These are phyloP conservation scores for Hylaeus anthracinus DNA, from an alignment of 1,140 invertebrate species.

Conservation along the genomic window DNA sequence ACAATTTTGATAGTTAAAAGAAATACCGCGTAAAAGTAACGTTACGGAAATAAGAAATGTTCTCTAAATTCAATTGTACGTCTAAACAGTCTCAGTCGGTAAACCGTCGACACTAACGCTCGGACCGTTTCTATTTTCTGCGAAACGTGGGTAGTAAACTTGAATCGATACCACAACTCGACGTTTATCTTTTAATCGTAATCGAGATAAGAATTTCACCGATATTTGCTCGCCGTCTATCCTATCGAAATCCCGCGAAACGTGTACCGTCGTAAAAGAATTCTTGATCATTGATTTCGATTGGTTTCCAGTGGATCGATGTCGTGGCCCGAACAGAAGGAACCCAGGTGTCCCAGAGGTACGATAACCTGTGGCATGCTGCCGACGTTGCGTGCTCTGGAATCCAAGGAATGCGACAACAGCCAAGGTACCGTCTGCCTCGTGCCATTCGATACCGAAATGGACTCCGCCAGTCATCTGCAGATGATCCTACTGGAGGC, in stretches of 20 bases:
- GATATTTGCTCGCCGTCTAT: background rate
- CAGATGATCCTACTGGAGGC: constrained; percentile 73
- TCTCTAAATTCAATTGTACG: too few relatives aligned
- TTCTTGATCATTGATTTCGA: constrained; percentile 5
- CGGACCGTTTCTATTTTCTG: too few relatives aligned
- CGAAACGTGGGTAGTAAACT: too few relatives aligned
- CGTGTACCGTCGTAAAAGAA: background rate
- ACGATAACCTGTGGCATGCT: constrained; percentile 73
- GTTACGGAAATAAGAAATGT: too few relatives aligned
- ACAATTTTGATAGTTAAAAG: too few relatives aligned
- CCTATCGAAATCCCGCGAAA: background rate
- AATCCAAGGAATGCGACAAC: constrained; percentile 66
- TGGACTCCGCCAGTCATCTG: constrained; percentile 73
- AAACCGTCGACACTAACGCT: too few relatives aligned
- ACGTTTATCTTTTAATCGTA: too few relatives aligned
- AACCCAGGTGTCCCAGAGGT: constrained; percentile 48
- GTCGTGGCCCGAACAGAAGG: constrained; percentile 53
- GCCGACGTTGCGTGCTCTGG: constrained; percentile 69
- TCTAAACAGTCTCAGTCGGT: too few relatives aligned
- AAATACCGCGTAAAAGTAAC: too few relatives aligned
- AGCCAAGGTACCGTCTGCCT: constrained; percentile 67
- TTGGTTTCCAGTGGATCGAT: constrained; percentile 46
- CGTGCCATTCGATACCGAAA: constrained; percentile 68
- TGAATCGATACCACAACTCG: too few relatives aligned
- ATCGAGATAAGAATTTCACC: too few relatives aligned